Base-by-base conservation (phyloP, 2,113 vertebrate species). In the Lamprologus speciosus region DNA sequence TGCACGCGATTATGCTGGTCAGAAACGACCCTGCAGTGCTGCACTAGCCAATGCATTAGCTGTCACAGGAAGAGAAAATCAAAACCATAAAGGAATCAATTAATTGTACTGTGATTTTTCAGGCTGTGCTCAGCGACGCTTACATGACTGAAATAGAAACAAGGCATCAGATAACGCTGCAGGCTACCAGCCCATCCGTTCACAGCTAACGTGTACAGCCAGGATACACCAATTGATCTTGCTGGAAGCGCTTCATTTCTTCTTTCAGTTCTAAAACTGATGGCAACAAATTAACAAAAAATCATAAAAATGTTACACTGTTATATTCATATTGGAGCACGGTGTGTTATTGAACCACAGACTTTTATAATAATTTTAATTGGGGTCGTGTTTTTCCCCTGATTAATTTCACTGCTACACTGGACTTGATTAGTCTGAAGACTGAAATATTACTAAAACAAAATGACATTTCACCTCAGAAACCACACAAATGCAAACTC, bases 11-110 rank as follows among this genome's bases (percentile, higher is more conserved):
- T 31, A 28, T 65, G 73, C 40, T 81, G 85, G 89, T 85, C 85
- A 85, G 81, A 60, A 57, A 53, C 50, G 13, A 88, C 68, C 65
- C 87, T 19, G 87, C 85, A 55, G 84, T 70, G 85, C 75, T 84
- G 83, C 81, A 31, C 83, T 88, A 35, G 51, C 70, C 54, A 21
- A 81, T 85, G 79, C 81, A 83, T 90, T 87, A 88, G 86, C 80
- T 79, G 84, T 80, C 88, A 86, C 93, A 85, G 92, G 87, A 91
- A 90, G 93, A 84, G 90, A 88, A 93, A 93, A 90, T 92, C 90
- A 88, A 92, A 95, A 92, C 89, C 86, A 85, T 53, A 80, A 81
- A 90, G 87, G 83, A 93, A 94, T 95, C 91, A 82, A 95, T 94
- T 73, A 87, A 86, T 90, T 86, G 84, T 86, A 86, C 73, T 86